A percentile compares a stretch with the other conserved stretches of the same genome.
phyloP scores from a whole-genome alignment of 2,888 invertebrate species.

The Gerris lacustris region DNA sequence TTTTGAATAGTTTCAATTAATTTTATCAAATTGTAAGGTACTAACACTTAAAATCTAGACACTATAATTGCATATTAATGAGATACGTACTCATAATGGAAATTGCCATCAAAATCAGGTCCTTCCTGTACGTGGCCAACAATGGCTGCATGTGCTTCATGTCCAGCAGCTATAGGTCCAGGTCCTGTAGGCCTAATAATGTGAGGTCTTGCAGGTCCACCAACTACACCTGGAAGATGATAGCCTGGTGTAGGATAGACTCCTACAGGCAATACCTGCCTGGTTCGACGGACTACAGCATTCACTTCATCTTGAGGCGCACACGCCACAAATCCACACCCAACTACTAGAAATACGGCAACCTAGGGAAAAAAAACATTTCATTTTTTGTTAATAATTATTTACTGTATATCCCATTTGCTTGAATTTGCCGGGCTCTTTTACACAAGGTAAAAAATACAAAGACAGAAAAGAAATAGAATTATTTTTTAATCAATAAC shows the following conservation, averaged over 20 bases:
- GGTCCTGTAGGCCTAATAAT: background rate
- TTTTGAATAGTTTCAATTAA: no score
- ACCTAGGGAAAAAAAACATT: background rate
- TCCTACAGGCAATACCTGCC: background rate
- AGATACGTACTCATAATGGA: conserved; percentile 43
- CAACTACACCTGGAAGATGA: background rate
- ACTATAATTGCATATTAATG: no score
- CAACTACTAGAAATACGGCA: background rate
- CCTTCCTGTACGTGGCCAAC: background rate
- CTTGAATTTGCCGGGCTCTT: no score
- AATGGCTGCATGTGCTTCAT: background rate
- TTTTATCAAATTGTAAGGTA: no score
- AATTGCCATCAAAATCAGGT: conserved; percentile 41
- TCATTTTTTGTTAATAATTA: no score
- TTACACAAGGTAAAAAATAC: no score
- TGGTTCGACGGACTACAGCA: background rate
- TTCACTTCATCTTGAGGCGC: background rate
- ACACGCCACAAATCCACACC: background rate
- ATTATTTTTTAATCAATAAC: no score
- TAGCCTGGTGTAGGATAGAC: background rate
- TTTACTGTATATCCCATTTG: no score
- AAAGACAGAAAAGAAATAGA: no score
- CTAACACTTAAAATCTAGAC: no score
- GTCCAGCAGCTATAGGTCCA: background rate
- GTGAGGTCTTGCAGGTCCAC: background rate